phyloP scores from a whole-genome alignment of 2,797 vertebrate species.

The Aviceda leuphotes region DNA sequence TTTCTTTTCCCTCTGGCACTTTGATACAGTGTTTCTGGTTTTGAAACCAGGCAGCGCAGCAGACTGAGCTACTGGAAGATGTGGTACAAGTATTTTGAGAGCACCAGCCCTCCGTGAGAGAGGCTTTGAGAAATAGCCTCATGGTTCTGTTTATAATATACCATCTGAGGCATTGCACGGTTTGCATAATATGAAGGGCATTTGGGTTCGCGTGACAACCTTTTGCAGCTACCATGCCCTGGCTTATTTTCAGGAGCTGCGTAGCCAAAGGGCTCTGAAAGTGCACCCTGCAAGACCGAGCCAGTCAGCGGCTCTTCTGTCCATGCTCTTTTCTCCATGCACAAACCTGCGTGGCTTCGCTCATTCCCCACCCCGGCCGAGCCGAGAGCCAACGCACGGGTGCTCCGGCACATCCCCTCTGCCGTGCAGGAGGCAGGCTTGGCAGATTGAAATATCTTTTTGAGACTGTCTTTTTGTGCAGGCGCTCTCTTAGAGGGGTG shows the following conservation, averaged over 20 bases:
- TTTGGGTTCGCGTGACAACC: not conserved
- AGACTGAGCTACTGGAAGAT: not conserved
- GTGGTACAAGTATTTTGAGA: not conserved
- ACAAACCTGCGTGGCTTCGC: rapidly evolving
- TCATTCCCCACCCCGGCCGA: not conserved
- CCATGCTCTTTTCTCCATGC: not conserved
- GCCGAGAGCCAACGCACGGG: not conserved
- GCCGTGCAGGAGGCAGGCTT: rapidly evolving
- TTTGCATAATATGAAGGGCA: not conserved
- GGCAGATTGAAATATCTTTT: not conserved
- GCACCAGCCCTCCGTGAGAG: not conserved
- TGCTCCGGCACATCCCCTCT: not conserved
- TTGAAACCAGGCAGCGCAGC: not conserved
- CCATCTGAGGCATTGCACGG: rapidly evolving
- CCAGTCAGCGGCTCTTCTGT: not conserved
- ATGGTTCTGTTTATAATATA: rapidly evolving
- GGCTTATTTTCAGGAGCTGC: not conserved
- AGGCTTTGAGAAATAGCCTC: not conserved
- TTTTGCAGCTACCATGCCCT: not conserved
- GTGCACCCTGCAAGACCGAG: not conserved
- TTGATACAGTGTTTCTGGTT: rapidly evolving
- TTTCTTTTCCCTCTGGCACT: not conserved
- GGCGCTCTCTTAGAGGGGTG: rapidly evolving
- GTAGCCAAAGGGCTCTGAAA: not conserved
- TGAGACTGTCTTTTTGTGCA: not conserved